Base-by-base conservation (phyloP, 2,888 invertebrate genomes). In the Protonemura montana region DNA sequence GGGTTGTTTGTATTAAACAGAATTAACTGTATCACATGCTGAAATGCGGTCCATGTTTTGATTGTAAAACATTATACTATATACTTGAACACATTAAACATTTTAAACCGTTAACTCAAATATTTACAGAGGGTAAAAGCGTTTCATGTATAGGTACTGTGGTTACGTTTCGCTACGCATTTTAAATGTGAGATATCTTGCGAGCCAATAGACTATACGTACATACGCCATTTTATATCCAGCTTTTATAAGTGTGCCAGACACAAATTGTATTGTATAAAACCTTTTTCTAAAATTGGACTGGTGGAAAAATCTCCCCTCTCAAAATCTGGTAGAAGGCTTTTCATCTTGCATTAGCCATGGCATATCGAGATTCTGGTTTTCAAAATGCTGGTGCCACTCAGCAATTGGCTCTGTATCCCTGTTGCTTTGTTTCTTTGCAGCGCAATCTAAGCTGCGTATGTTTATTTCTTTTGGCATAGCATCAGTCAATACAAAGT, bases 401-500 rank as follows among this genome's bases (percentile, higher is more conserved):
- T 78, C 26, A 26, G 78, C 26, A 5, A 10, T 27, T 78, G 78
- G 30, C 28, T 27, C 1, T n/a, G 81, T 6, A 2, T 30, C 30
- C 5, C 81, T 28, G 7, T 80, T 3, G 26, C 30, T 81, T 81
- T 81, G 81, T 81, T 81, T 81, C 59, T 28, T 30, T 81, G 16
- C 81, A 35, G 35, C 3, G 35, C 29, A 30, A 16, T 10, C 59
- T 59, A 59, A 59, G 59, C 13, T 13, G 29, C 27, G 29, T 29
- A 30, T 84, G 84, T 84, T 84, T 84, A 59, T 84, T 84, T 59
- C 84, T 84, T 76, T 84, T 84, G 84, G 84, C 84, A 13, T 76
- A 2, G 1, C 84, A 26, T 84, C 84, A 76, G 59, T 76, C 76
- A 84, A 84, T 84, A 84, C 59, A 42, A 84, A 84, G 84, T 84